phyloP scores from a whole-genome alignment of 2,113 vertebrate genomes.

The Melanerpes aurifrons region DNA sequence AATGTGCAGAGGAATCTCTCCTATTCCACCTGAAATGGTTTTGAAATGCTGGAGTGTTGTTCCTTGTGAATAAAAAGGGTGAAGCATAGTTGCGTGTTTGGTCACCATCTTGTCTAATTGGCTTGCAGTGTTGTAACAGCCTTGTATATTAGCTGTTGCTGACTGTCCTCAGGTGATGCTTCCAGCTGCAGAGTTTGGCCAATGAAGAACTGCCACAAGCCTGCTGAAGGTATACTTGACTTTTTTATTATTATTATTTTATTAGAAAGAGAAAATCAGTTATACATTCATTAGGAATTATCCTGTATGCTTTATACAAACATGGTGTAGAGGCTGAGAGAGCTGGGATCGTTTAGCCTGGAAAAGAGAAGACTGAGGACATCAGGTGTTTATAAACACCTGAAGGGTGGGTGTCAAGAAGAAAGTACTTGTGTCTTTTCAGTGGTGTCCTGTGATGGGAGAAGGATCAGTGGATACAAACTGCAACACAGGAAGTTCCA shows the following conservation, averaged over 20 bases:
- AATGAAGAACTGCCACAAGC: constrained; percentile 29
- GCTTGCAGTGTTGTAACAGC: constrained; percentile 30
- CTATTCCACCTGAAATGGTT: not conserved
- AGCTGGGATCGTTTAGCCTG: no score
- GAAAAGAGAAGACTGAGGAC: no score
- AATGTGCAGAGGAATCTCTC: not conserved
- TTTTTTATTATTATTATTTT: not conserved
- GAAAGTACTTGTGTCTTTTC: no score
- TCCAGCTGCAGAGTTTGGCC: not conserved
- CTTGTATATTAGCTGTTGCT: constrained; percentile 3
- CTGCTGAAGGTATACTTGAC: constrained; percentile 19
- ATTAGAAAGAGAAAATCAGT: not conserved
- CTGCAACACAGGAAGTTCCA: no score
- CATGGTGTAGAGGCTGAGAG: no score
- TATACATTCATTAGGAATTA: not conserved
- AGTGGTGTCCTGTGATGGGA: no score
- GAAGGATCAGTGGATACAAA: no score
- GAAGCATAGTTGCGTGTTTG: constrained; percentile 29
- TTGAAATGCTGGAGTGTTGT: not conserved
- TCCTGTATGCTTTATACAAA: not conserved
- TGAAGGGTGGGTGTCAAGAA: no score
- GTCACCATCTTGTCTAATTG: constrained; percentile 39
- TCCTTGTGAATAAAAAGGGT: not conserved
- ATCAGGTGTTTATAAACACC: no score
- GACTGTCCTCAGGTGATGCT: not conserved